phyloP scores from a whole-genome alignment of 2,797 vertebrate species.

The Taeniopygia guttata region DNA sequence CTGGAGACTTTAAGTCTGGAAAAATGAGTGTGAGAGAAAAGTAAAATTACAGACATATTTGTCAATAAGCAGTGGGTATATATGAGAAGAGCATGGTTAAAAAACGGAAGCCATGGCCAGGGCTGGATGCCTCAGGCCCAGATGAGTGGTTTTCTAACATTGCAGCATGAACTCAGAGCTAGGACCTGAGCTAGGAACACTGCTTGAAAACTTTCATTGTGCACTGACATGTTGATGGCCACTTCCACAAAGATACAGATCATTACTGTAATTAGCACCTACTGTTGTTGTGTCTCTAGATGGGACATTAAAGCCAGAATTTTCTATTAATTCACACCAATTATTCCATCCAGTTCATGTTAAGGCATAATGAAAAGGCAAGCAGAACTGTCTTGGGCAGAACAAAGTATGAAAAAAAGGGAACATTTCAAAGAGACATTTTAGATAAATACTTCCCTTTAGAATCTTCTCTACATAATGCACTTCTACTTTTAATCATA shows the following conservation, averaged over 20 bases:
- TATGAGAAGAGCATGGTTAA: not conserved
- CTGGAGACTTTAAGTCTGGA: not conserved
- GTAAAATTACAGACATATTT: not conserved
- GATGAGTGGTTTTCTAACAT: not conserved
- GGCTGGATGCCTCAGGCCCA: not conserved
- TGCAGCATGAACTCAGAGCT: not conserved
- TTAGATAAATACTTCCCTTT: not conserved
- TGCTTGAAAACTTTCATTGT: not conserved
- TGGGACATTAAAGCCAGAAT: not conserved
- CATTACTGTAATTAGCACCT: not conserved
- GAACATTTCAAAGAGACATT: not conserved
- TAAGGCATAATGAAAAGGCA: not conserved
- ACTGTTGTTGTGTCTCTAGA: not conserved
- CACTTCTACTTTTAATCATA: not conserved
- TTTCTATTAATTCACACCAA: not conserved
- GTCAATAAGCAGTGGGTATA: not conserved
- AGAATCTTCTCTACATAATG: not conserved
- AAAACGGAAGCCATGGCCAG: not conserved
- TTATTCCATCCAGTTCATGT: not conserved
- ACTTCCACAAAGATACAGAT: not conserved
- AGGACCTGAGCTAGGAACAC: not conserved
- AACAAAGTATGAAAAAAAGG: not conserved
- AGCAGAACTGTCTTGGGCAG: not conserved
- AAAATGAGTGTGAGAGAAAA: not conserved
- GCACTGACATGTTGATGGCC: not conserved